Conservation (phyloP, 2,888 invertebrate genomes). For the Notodonta ziczac region DNA sequence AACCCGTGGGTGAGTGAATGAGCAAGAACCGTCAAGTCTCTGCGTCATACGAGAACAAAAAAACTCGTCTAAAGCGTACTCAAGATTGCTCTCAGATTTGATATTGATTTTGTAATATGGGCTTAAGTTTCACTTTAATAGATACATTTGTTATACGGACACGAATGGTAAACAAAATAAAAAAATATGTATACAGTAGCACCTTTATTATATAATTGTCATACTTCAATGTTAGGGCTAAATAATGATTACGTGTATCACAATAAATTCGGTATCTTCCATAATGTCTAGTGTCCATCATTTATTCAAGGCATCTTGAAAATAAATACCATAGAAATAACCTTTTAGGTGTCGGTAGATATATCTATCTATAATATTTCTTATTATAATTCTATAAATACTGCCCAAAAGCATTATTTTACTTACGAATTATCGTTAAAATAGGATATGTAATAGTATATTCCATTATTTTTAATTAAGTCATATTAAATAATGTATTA, state of each 20-base stretch:
- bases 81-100: too few species aligned
- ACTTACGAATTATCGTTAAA: conserved; percentile 2
- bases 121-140: too few species aligned
- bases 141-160: too few species aligned
- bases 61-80: too few species aligned
- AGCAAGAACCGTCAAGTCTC: too few species aligned
- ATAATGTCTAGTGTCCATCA: conserved; percentile 23
- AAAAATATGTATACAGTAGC: conserved; percentile 34
- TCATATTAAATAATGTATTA: background rate
- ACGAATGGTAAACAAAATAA: conserved; percentile 23
- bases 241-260: conserved; percentile 29
- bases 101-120: too few species aligned
- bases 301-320: conserved; percentile 3
- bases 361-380: background rate
- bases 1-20: too few species aligned
- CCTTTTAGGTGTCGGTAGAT: background rate
- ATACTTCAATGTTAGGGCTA: conserved; percentile 22
- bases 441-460: background rate
- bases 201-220: conserved; percentile 43
- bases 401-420: background rate
- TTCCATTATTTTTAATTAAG: conserved; percentile 1
- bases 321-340: background rate
- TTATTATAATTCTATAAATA: background rate
- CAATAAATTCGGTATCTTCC: conserved; percentile 43
- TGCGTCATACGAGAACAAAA: too few species aligned